A percentile compares a stretch with the other conserved stretches of the same genome.
phyloP scores from a whole-genome alignment of 2,797 vertebrate genomes.

The Orientallactaga sibirica region DNA sequence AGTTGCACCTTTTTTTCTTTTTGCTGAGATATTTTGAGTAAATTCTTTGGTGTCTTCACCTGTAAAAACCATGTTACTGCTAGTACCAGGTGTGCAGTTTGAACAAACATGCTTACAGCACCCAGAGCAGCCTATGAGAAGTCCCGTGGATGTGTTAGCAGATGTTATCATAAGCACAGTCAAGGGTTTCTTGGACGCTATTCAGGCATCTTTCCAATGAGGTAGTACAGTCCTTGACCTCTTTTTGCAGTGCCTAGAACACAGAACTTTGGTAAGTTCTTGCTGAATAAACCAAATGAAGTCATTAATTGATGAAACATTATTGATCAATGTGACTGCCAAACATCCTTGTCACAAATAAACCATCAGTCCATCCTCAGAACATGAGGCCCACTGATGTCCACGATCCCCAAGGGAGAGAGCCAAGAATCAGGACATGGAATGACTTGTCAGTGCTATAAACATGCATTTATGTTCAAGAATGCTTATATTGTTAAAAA shows the following conservation, averaged over 20 bases:
- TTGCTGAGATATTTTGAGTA: background rate
- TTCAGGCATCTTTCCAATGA: background rate
- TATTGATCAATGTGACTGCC: conserved; percentile 10
- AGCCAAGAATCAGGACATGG: conserved; percentile 7
- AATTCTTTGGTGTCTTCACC: conserved; percentile 27
- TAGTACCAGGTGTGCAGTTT: background rate
- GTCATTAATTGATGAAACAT: conserved; percentile 32
- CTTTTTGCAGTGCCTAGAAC: background rate
- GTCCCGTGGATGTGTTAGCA: background rate
- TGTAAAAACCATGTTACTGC: background rate
- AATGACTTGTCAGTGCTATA: conserved; percentile 18
- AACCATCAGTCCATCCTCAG: background rate
- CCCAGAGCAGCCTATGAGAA: background rate
- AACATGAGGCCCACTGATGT: background rate
- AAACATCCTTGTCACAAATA: conserved; percentile 26
- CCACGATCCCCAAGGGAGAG: background rate
- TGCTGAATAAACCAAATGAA: conserved; percentile 7
- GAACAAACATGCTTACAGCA: background rate
- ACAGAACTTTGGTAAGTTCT: background rate
- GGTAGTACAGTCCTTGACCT: background rate
- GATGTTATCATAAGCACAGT: background rate
- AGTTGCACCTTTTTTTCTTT: background rate
- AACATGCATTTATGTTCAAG: conserved; percentile 17
- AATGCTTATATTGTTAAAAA: conserved; percentile 51
- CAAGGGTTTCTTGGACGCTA: background rate